phyloP scores from a whole-genome alignment of 1,140 invertebrate genomes.

The Lanistes nyassanus region DNA sequence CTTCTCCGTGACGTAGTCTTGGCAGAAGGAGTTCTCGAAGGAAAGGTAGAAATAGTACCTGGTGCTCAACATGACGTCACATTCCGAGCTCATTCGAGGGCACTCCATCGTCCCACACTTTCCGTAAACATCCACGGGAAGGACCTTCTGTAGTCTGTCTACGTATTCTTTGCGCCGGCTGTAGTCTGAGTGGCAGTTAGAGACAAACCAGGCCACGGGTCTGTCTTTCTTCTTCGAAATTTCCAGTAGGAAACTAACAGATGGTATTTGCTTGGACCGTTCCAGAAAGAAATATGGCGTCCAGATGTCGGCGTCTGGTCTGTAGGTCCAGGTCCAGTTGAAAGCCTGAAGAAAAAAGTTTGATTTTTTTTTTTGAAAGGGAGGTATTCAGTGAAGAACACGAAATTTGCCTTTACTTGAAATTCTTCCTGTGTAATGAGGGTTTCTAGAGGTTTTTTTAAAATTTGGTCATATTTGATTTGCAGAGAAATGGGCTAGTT shows the following conservation, averaged over 20 bases:
- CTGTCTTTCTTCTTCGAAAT: conserved; percentile 31
- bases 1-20: conserved; percentile 55
- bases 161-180: conserved; percentile 33
- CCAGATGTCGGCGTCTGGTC: conserved; percentile 38
- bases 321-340: conserved; percentile 47
- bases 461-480: too few relatives aligned
- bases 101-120: conserved; percentile 36
- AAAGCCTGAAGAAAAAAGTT: too few relatives aligned
- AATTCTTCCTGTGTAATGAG: too few relatives aligned
- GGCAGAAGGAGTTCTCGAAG: conserved; percentile 54
- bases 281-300: conserved; percentile 22
- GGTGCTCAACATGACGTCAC: conserved; percentile 57
- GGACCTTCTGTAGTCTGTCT: conserved; percentile 26
- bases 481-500: too few relatives aligned
- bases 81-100: conserved; percentile 65
- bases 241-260: not conserved
- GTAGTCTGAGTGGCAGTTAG: conserved; percentile 60
- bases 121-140: conserved; percentile 45
- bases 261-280: conserved; percentile 5
- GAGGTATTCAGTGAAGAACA: too few relatives aligned
- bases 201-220: conserved; percentile 73
- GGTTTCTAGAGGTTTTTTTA: too few relatives aligned
- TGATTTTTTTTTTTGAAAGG: too few relatives aligned
- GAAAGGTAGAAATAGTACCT: conserved; percentile 63
- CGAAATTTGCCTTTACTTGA: too few relatives aligned